phyloP scores from a whole-genome alignment of 1,140 invertebrate species.

The Drosophila setifemur region DNA sequence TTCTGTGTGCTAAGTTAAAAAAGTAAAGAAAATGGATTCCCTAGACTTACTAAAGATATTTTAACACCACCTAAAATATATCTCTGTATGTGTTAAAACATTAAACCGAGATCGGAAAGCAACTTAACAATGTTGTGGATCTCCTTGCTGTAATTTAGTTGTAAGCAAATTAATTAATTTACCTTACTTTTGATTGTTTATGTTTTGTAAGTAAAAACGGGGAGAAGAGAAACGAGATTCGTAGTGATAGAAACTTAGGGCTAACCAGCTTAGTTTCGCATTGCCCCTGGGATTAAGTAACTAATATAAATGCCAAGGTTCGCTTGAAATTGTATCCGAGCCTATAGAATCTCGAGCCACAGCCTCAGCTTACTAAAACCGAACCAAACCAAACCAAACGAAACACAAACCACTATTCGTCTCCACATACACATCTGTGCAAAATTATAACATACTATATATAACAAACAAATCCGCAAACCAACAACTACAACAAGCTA shows the following conservation, averaged over 20 bases:
- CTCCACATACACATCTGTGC: constrained; percentile 23
- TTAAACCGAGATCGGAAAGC: constrained; percentile 15
- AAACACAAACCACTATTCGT: constrained; percentile 24
- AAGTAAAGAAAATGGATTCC: constrained; percentile 1
- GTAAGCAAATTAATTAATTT: constrained; percentile 54
- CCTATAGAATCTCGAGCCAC: not conserved
- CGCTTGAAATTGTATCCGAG: constrained; percentile 6
- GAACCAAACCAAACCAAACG: constrained; percentile 17
- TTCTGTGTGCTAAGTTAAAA: constrained; percentile 27
- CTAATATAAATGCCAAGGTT: constrained; percentile 12
- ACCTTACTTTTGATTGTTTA: constrained; percentile 15
- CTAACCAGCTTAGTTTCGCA: constrained; percentile 7
- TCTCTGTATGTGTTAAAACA: constrained; percentile 7
- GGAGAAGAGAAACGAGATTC: not conserved
- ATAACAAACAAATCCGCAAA: constrained; percentile 13
- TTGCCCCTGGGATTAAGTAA: constrained; percentile 14
- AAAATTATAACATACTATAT: too few relatives aligned
- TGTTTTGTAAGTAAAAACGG: constrained; percentile 36
- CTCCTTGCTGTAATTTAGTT: constrained; percentile 54
- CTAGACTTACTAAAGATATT: constrained; percentile 1
- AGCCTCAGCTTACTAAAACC: constrained; percentile 15
- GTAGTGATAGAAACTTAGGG: constrained; percentile 3
- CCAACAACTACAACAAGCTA: constrained; percentile 36
- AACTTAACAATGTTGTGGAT: constrained; percentile 27
- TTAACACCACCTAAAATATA: not conserved